phyloP scores from a whole-genome alignment of 2,797 vertebrate species.

The Gallinago solitaria region DNA sequence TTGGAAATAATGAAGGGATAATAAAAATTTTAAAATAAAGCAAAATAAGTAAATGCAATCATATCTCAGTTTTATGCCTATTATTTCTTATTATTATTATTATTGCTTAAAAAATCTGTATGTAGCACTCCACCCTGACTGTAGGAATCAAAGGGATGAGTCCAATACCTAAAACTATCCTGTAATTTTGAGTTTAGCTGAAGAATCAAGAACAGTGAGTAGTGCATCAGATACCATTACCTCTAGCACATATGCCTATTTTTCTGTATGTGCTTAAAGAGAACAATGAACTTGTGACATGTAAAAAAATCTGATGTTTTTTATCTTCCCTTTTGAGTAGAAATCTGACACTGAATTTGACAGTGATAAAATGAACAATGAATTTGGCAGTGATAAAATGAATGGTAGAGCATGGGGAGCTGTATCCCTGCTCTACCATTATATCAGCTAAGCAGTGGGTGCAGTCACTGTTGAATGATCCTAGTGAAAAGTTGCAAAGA shows the following conservation, averaged over 20 bases:
- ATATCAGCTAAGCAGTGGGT: not conserved
- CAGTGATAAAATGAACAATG: not conserved
- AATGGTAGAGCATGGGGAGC: not conserved
- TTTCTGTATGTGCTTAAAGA: not conserved
- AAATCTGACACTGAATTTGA: not conserved
- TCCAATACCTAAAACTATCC: not conserved
- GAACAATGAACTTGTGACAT: not conserved
- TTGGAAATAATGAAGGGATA: not conserved
- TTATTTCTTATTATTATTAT: not conserved
- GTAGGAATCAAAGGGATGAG: not conserved
- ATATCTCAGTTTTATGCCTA: fast-evolving
- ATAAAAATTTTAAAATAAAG: not conserved
- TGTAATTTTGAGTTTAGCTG: not conserved
- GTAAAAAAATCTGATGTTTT: not conserved
- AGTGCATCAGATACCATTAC: not conserved
- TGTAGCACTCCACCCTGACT: not conserved
- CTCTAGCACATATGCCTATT: not conserved
- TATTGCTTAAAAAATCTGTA: not conserved
- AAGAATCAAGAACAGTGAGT: not conserved
- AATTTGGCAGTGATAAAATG: not conserved
- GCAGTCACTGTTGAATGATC: not conserved
- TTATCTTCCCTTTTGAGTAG: not conserved
- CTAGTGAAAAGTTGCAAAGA: not conserved
- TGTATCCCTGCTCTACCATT: not conserved
- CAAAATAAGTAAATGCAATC: not conserved